Evolutionary conservation across 2,888 invertebrate genomes (phyloP).

Genomic region (Pachymerium ferrugineum): DNA sequence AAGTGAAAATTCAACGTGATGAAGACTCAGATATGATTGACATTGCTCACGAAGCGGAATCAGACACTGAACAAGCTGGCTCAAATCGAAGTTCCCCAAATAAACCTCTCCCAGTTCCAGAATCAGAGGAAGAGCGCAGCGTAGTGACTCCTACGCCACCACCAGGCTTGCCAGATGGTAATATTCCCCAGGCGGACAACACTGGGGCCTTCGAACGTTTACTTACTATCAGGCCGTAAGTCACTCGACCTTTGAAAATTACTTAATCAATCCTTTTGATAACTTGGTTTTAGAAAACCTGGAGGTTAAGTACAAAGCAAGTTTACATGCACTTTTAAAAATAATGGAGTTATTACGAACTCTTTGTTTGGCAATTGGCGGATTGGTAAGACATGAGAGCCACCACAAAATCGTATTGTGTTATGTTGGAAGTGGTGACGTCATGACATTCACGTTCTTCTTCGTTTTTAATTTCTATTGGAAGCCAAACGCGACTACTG

Average conservation of each 20-base stretch:
- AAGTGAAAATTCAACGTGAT: conserved; percentile 46
- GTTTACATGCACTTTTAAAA: no score
- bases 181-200: conserved; percentile 35
- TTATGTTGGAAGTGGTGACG: no score
- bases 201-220: conserved; percentile 43
- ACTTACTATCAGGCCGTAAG: conserved; percentile 49
- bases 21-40: conserved; percentile 38
- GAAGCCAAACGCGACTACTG: no score
- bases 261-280: no score
- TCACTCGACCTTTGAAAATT: conserved; percentile 34
- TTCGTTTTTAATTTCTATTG: no score
- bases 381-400: no score
- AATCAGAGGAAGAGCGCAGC: background rate
- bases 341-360: no score
- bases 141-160: conserved; percentile 1
- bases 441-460: no score
- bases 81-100: conserved; percentile 29
- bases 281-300: no score
- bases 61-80: conserved; percentile 23
- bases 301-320: no score
- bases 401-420: no score
- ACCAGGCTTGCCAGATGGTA: conserved; percentile 34
- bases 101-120: conserved; percentile 29
- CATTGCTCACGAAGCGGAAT: conserved; percentile 7
- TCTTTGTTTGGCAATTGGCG: no score